Conservation (phyloP, 2,888 invertebrate species). For the Leistus spinibarbis region DNA sequence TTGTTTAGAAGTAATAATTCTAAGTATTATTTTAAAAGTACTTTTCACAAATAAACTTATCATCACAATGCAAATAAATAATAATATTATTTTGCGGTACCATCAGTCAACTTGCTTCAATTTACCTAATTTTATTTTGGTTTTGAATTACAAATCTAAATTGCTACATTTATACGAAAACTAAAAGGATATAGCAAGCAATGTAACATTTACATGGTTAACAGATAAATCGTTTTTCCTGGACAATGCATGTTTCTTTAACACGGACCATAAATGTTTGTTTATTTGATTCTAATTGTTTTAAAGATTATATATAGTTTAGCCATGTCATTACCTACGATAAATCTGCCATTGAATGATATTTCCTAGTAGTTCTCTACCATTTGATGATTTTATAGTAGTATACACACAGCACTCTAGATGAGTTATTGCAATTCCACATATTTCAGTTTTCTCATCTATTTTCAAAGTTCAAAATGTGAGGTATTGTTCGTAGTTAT, state of each 20-base stretch:
- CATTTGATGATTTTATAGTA: neutral
- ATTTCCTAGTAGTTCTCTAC: neutral
- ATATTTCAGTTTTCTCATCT: neutral
- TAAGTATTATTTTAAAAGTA: too few species aligned
- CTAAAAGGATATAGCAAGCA: neutral
- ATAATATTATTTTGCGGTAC: neutral
- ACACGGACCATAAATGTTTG: neutral
- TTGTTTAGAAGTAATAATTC: neutral
- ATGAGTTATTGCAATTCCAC: slow-evolving; percentile 16
- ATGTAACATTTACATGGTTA: neutral
- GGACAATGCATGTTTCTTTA: neutral
- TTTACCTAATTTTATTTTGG: slow-evolving; percentile 5
- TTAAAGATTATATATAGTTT: too few species aligned
- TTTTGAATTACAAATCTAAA: slow-evolving; percentile 27
- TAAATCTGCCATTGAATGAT: neutral
- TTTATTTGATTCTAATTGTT: too few species aligned
- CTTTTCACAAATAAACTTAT: neutral
- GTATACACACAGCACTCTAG: slow-evolving; percentile 33
- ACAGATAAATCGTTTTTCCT: neutral
- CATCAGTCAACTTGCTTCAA: slow-evolving; percentile 11
- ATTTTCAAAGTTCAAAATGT: slow-evolving; percentile 16
- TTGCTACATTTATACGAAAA: slow-evolving; percentile 15
- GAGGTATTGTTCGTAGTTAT: neutral
- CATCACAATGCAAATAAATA: neutral
- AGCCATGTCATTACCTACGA: neutral